A percentile compares a stretch with the other conserved stretches of the same genome.
phyloP scores from a whole-genome alignment of 1,140 invertebrate genomes.

The Drosophila tsacasi region DNA sequence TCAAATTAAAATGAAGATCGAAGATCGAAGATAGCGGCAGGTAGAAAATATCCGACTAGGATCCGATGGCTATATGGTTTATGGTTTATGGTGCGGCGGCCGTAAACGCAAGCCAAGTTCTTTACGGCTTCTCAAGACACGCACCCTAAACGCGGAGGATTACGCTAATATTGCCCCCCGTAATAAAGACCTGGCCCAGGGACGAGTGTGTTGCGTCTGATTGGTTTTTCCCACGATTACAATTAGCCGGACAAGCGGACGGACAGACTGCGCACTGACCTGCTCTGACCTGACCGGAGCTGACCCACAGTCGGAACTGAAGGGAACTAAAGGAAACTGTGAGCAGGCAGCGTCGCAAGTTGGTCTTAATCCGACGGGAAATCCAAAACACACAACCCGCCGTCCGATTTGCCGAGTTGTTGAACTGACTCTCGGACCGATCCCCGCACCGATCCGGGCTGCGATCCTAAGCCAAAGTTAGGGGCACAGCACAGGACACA shows the following conservation, averaged over 20 bases:
- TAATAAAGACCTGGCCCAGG: slow-evolving; percentile 53
- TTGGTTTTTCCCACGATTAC: slow-evolving; percentile 81
- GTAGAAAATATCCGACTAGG: neutral
- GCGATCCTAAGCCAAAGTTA: slow-evolving; percentile 57
- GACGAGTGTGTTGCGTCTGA: slow-evolving; percentile 72
- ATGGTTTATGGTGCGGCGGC: slow-evolving; percentile 26
- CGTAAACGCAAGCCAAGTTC: slow-evolving; percentile 72
- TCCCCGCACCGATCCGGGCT: slow-evolving; percentile 10
- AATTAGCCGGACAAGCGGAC: slow-evolving; percentile 57
- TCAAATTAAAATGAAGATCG: neutral
- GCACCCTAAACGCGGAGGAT: slow-evolving; percentile 71
- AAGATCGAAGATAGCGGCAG: neutral
- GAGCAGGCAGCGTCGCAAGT: slow-evolving; percentile 62
- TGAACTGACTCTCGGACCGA: slow-evolving; percentile 39
- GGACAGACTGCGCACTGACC: neutral
- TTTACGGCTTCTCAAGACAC: slow-evolving; percentile 56
- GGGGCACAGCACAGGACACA: slow-evolving; percentile 35
- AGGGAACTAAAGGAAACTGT: slow-evolving; percentile 30
- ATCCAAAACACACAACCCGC: slow-evolving; percentile 78
- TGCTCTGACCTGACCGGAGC: slow-evolving; percentile 18
- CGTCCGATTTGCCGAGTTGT: slow-evolving; percentile 42
- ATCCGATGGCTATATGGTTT: slow-evolving; percentile 4
- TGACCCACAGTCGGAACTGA: slow-evolving; percentile 59
- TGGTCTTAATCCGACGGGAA: slow-evolving; percentile 79
- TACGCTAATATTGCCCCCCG: slow-evolving; percentile 74